Base-by-base conservation (phyloP, 2,888 invertebrate genomes). In the Macrosoma leucophasiata region DNA sequence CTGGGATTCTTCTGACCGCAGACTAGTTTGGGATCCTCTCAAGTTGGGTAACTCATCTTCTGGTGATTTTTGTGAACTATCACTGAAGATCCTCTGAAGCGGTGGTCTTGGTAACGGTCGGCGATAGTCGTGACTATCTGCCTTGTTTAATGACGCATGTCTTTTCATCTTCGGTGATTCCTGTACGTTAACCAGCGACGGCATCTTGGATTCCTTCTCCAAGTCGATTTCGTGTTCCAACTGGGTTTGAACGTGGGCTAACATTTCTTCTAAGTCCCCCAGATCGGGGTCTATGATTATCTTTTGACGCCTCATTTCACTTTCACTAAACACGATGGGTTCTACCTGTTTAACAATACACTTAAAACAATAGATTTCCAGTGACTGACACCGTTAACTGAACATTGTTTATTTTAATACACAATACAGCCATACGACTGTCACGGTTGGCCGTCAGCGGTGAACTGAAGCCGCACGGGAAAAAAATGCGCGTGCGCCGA, bases 221-320 rank as follows among this genome's bases (percentile, higher is more conserved):
- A 73, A 27, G 19, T 78, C 82, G 1, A 85, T 82, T 46, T 85
- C 85, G 32, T 79, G 65, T 44, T 85, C 84, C 4, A 85, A 43
- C 37, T 85, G 84, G 0, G 64, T 75, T 35, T 84, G 84, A 1
- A 85, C 84, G 43, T 77, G 72, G 0, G 84, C 84, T 11, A 85
- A 52, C 85, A 85, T 84, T 42, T 84, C 82, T 36, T 85, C 85
- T 6, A 85, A 39, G 33, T 85, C 85, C 0, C 81, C 82, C 23
- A 85, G 43, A 45, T 85, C 84, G 2, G 84, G 84, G 43, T 79
- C 75, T 6, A 78, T 46, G 17, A 65, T 76, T 50, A 79, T 52
- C 44, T 76, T 81, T 19, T 59, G 52, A 3, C 79, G 71, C 29
- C 82, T 69, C 82, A 81, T 81, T 46, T n/a, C n/a, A n/a, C 41